Base-by-base conservation (phyloP, 2,797 vertebrate genomes). In the Pseudomugil gertrudae region DNA sequence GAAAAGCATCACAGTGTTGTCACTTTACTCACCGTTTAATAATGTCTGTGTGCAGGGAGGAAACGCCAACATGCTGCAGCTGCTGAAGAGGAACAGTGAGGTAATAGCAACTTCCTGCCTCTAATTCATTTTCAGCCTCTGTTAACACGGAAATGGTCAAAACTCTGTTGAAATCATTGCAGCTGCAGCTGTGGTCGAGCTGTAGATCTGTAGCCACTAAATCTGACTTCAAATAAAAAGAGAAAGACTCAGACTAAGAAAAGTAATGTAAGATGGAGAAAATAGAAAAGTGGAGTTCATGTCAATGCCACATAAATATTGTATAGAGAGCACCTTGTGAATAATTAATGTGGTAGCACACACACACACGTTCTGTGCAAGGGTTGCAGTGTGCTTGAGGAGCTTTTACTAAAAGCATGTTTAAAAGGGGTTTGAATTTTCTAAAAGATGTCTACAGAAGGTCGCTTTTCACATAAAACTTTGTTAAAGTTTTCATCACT, bases 1-100 rank as follows among this genome's bases (percentile, higher is more conserved):
- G 35, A 9, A 23, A 59, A 52, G 33, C 29, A n/a, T 80, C n/a
- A 26, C 21, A 55, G 70, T 72, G 70, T 68, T 76, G 59, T 74
- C 32, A 47, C 60, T 30, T 36, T 51, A 26, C 74, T 91, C 27
- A 78, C 69, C 84, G 68, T 83, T 59, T 80, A 71, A 65, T 43
- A 69, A 17, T 66, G 59, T 79, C 33, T 84, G 84, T 87, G 83
- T 81, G 36, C 87, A 98, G 98, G 96, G 95, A 90, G 95, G 95
- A 89, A 96, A 94, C 69, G 90, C 94, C 71, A 97, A 95, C 92
- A 86, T 96, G 87, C 93, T 95, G 84, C 94, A 95, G 83, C 89
- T 95, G 89, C 91, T 96, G 83, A 98, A 96, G 92, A 97, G 94
- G 84, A 97, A 97, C 95, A 97, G 95, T 15, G 96, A 98, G 97